A percentile compares a stretch with the other conserved stretches of the same genome.
These are phyloP conservation scores for Shargacucullia verbasci DNA, from an alignment of 2,888 invertebrate genomes.

Conservation along the genomic window DNA sequence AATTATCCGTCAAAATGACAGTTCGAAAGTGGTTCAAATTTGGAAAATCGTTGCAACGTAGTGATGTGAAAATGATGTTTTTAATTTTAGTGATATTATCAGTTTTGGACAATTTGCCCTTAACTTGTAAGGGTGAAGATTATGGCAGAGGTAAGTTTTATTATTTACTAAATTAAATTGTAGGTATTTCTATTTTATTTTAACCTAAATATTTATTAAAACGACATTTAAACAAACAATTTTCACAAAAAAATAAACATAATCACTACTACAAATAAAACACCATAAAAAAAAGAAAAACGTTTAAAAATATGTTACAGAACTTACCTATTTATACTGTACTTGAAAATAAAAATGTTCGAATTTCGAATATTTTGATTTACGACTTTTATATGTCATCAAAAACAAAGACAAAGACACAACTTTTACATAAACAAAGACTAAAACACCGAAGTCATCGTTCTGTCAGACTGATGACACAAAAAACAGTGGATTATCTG, in stretches of 20 bases:
- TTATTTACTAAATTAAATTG: not conserved
- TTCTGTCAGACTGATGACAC: slow-evolving; percentile 23
- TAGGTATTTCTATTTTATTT: not conserved
- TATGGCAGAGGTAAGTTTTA: slow-evolving; percentile 73
- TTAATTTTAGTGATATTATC: slow-evolving; percentile 77
- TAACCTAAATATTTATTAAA: too few relatives aligned
- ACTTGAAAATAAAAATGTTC: too few relatives aligned
- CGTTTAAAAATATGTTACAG: too few relatives aligned
- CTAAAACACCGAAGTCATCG: slow-evolving; percentile 15
- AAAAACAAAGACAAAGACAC: slow-evolving; percentile 21
- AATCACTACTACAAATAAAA: too few relatives aligned
- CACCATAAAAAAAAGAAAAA: too few relatives aligned
- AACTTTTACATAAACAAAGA: slow-evolving; percentile 33
- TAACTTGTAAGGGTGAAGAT: slow-evolving; percentile 71
- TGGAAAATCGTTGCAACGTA: slow-evolving; percentile 67
- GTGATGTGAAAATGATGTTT: slow-evolving; percentile 82
- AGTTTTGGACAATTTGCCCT: slow-evolving; percentile 76
- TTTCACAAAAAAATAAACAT: too few relatives aligned
- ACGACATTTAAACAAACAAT: too few relatives aligned
- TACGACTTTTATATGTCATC: not conserved
- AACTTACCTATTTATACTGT: too few relatives aligned
- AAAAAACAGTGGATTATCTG: slow-evolving; percentile 39
- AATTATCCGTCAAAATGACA: slow-evolving; percentile 81
- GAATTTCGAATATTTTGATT: not conserved
- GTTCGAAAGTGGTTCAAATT: slow-evolving; percentile 79